A percentile compares a stretch with the other conserved stretches of the same genome.
phyloP scores from a whole-genome alignment of 1,140 invertebrate genomes.

The Saccostrea echinata region DNA sequence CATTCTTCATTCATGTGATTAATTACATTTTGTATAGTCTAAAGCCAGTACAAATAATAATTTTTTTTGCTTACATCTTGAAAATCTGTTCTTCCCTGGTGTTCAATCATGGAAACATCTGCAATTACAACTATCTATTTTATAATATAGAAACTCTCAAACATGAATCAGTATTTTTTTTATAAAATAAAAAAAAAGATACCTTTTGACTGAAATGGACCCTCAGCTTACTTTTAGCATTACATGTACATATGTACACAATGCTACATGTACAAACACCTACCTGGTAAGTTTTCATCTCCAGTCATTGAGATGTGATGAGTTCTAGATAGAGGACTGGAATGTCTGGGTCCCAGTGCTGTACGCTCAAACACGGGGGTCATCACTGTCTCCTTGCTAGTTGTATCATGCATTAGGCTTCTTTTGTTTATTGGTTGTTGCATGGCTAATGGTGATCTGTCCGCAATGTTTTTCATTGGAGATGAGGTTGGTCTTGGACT shows the following conservation, averaged over 20 bases:
- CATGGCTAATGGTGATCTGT: neutral
- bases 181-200: neutral
- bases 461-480: neutral
- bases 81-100: neutral
- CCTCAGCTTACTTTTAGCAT: too few species aligned
- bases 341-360: constrained; percentile 1
- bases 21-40: too few species aligned
- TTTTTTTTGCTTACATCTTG: neutral
- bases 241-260: too few species aligned
- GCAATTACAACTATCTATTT: neutral
- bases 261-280: neutral
- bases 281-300: constrained; percentile 8
- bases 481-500: neutral
- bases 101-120: constrained; percentile 29
- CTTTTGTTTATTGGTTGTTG: neutral
- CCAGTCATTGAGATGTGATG: neutral
- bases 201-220: too few species aligned
- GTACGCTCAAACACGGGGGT: constrained; percentile 7
- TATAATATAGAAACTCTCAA: neutral
- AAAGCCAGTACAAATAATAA: too few species aligned
- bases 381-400: neutral
- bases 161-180: neutral
- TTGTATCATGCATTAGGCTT: neutral
- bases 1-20: too few species aligned
- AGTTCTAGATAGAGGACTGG: constrained; percentile 10